Evolutionary conservation across 2,888 invertebrate species (phyloP).

Genomic region (Bombylius discolor): DNA sequence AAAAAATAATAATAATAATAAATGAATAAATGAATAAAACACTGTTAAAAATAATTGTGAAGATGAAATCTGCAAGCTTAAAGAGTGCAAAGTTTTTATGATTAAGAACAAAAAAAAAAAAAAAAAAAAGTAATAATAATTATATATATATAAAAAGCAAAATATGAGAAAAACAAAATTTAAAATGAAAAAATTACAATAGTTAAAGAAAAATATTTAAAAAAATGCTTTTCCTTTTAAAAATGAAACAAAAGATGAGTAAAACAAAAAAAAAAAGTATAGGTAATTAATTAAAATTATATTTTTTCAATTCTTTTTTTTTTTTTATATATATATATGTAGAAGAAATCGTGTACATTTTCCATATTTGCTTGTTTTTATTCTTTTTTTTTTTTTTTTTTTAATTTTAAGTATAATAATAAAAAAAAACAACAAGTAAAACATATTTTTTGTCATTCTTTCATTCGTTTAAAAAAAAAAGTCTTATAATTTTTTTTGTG

Average conservation of each 20-base stretch:
- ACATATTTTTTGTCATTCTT: neutral
- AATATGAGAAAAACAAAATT: constrained; percentile 7
- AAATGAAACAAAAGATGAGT: constrained; percentile 3
- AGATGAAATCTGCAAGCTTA: constrained; percentile 18
- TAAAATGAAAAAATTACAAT: neutral
- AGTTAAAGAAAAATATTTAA: neutral
- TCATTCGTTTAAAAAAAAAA: neutral
- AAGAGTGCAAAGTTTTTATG: constrained; percentile 19
- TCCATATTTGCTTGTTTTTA: neutral
- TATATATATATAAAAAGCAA: constrained; percentile 4
- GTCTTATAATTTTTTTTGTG: constrained; percentile 1
- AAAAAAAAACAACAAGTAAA: too few species aligned
- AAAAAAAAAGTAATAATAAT: constrained; percentile 12
- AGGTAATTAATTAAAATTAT: constrained; percentile 1
- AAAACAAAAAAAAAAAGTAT: constrained; percentile 2
- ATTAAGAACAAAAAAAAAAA: constrained; percentile 19
- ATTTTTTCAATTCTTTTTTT: constrained; percentile 1
- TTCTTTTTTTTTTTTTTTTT: too few species aligned
- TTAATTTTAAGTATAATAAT: too few species aligned
- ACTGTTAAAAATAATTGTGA: constrained; percentile 5
- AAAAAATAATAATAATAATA: neutral
- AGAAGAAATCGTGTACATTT: neutral
- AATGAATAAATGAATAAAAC: neutral
- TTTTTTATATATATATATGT: neutral
- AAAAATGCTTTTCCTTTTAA: constrained; percentile 11